phyloP scores from a whole-genome alignment of 2,113 vertebrate genomes.

The Chaenogobius annularis region DNA sequence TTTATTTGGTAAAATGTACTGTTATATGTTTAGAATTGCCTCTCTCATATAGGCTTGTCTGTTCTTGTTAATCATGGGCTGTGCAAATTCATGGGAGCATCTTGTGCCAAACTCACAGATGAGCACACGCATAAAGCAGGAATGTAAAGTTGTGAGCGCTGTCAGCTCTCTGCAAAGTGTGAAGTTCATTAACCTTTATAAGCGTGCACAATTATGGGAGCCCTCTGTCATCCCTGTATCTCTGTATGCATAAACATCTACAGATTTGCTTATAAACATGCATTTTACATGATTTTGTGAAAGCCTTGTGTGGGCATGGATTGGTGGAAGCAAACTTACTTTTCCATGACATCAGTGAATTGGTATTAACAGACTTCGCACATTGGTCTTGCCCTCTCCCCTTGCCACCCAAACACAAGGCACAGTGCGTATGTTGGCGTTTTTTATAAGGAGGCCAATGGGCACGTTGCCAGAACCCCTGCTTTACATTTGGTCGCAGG shows the following conservation, averaged over 20 bases:
- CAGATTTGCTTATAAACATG: conserved; percentile 28
- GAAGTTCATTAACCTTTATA: conserved; percentile 19
- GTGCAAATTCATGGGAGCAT: conserved; percentile 17
- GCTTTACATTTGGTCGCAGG: conserved; percentile 57
- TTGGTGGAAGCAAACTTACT: conserved; percentile 37
- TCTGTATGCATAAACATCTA: conserved; percentile 1
- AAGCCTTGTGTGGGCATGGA: conserved; percentile 24
- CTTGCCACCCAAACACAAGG: conserved; percentile 52
- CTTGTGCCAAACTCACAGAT: conserved; percentile 18
- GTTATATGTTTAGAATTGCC: conserved; percentile 26
- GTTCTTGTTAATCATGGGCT: conserved; percentile 24
- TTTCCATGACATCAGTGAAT: conserved; percentile 74
- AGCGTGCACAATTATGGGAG: conserved; percentile 6
- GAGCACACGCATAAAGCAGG: conserved; percentile 6
- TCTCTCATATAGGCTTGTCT: conserved; percentile 23
- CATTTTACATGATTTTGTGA: conserved; percentile 18
- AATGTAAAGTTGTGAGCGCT: not conserved
- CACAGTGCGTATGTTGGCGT: conserved; percentile 35
- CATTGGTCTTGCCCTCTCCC: conserved; percentile 15
- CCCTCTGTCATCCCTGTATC: conserved; percentile 3
- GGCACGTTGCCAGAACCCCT: conserved; percentile 59
- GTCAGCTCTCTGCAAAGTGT: conserved; percentile 17
- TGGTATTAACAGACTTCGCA: conserved; percentile 59
- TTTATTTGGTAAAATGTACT: conserved; percentile 39
- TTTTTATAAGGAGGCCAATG: conserved; percentile 55